Evolutionary conservation across 2,797 vertebrate genomes (phyloP), one percentile per base, ranked within the genome.

Genomic region (Apogon hyalosoma): DNA sequence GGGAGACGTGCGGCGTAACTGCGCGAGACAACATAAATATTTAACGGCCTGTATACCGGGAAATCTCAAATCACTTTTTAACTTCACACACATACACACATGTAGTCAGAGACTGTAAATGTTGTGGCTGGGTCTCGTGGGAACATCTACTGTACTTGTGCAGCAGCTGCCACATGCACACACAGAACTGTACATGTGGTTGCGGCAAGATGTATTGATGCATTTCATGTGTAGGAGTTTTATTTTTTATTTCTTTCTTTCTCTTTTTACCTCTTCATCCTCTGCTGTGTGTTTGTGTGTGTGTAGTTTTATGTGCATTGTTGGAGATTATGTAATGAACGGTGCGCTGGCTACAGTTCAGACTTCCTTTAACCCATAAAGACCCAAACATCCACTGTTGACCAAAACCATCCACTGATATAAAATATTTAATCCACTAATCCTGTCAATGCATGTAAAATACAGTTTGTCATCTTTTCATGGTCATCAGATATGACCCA

Each of bases 211-310:
- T 43, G 65, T 59, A 76, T 45, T 41, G 63, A 83, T 75, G 63
- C 58, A 71, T 78, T 71, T 62, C 15, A 46, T 39, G 59, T 73
- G 80, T 80, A 73, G 82, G 78, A 75, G 68, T 75, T 75, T 53
- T 62, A 55, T 77, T 33, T 33, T 33, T 33, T n/a, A 7, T 33
- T 33, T 33, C 1, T 33, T 33, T 33, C 7, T 6, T 33, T 33
- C 7, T 52, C 45, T 41, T 36, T 42, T 83, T 88, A 69, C 41
- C 48, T 75, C 47, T 52, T 12, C 50, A 75, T 61, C 55, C 42
- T 65, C 39, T 63, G 49, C 1, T 47, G 10, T 36, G 9, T 13
- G 2, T 63, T 24, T 51, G 41, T 47, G 43, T 41, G 47, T 12
- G 19, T 3, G 21, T 39, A 48, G 14, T 28, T 69, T 18, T 53